Base-by-base conservation (phyloP, 2,113 vertebrate genomes). In the Engraulis encrasicolus region DNA sequence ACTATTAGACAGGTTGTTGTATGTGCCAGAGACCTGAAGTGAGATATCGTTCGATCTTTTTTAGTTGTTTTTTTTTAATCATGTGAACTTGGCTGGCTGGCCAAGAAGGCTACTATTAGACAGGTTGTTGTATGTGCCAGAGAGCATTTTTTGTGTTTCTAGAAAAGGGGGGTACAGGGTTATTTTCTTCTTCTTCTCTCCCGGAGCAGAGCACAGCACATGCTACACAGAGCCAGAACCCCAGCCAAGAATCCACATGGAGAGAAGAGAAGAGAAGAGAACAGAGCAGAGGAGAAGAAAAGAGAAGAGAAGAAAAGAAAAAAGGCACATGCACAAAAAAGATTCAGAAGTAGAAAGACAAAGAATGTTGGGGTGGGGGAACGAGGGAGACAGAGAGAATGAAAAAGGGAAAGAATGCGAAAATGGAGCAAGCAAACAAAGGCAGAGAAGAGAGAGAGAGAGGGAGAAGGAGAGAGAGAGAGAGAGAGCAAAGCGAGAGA, bases 101-200 rank as follows among this genome's bases (percentile, higher is more conserved):
- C n/a, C n/a, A n/a, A 74, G 66, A 3, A 3, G 15, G 66, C 66
- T 74, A 74, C 66, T 74, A 74, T 74, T 74, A 74, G 66, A 74
- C 66, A 74, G 66, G 66, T 34, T 74, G 66, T 15, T 74, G 27
- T 34, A 17, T 34, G 66, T 74, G 66, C 66, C 66, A 74, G 66
- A 74, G 66, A 74, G n/a, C 23, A 6, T 20, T 66, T 34, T 74
- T 31, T 74, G 12, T 71, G 34, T 74, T 74, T 74, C 66, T 74
- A 31, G 66, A 66, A 15, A n/a, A n/a, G n/a, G 58, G 58, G 58
- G 58, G 58, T 27, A 66, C 11, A 31, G 58, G 58, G 58, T 34
- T 74, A 74, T 74, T 74, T 74, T 71, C n/a, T n/a, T n/a, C n/a
- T n/a, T n/a, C n/a, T n/a, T n/a, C n/a, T 74, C 66, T 34, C 27